Conservation (phyloP, 2,113 vertebrate genomes). For the Oncorhynchus nerka region DNA sequence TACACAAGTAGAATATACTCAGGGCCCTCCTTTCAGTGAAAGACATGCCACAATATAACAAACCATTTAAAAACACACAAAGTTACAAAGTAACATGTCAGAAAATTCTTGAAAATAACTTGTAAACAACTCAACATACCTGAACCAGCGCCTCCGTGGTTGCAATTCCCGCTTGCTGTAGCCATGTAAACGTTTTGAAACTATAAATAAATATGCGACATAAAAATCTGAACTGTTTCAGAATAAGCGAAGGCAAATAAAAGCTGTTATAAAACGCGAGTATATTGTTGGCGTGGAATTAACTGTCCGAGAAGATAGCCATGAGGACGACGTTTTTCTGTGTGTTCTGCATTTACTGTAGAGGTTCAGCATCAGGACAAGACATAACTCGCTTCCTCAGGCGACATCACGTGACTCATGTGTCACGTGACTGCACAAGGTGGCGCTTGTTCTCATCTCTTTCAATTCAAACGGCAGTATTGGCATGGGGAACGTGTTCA, state of each 20-base stretch:
- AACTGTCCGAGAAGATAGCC: not conserved
- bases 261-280: not conserved
- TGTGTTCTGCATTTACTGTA: not conserved
- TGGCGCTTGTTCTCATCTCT: not conserved
- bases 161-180: constrained; percentile 1
- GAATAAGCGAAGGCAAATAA: not conserved
- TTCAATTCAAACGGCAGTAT: no score
- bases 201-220: constrained; percentile 3
- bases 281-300: not conserved
- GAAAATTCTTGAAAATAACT: not conserved
- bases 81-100: not conserved
- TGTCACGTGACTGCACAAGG: not conserved
- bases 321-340: not conserved
- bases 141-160: not conserved
- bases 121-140: constrained; percentile 14
- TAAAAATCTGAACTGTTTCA: not conserved
- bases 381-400: not conserved
- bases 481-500: no score
- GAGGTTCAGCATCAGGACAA: not conserved
- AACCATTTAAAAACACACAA: no score
- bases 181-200: constrained; percentile 18
- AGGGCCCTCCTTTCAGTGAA: no score
- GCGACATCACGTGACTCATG: not conserved
- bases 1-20: no score
- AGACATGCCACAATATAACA: no score